Evolutionary conservation across 2,797 vertebrate species (phyloP).

Genomic region (Borostomias antarcticus): DNA sequence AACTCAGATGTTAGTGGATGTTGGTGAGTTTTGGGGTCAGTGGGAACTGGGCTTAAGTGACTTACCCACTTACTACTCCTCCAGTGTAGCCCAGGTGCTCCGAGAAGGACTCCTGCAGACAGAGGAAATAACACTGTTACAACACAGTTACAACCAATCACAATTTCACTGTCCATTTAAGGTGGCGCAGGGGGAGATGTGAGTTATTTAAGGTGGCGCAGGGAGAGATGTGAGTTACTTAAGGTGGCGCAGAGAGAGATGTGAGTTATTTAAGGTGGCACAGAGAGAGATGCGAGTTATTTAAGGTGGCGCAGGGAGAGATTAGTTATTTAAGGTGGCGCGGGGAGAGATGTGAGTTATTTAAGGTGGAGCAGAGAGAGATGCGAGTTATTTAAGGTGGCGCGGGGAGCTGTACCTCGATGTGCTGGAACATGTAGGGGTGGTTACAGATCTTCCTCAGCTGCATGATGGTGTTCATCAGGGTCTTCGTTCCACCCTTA

Average conservation of each 20-base stretch:
- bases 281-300: too few relatives aligned
- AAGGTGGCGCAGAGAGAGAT: too few relatives aligned
- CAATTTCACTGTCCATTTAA: too few relatives aligned
- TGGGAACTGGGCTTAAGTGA: too few relatives aligned
- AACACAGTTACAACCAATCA: neutral
- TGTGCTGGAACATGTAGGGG: slow-evolving; percentile 98
- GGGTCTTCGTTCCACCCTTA: slow-evolving; percentile 95
- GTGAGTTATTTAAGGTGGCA: too few relatives aligned
- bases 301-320: too few relatives aligned
- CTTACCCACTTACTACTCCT: slow-evolving; percentile 91
- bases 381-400: too few relatives aligned
- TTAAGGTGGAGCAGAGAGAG: neutral
- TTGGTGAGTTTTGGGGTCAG: too few relatives aligned
- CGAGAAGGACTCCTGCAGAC: slow-evolving; percentile 91
- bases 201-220: neutral
- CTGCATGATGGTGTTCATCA: slow-evolving; percentile 99
- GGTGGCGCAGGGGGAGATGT: neutral
- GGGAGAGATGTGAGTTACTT: too few relatives aligned
- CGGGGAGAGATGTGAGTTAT: neutral
- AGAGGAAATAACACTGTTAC: neutral
- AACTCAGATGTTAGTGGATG: too few relatives aligned
- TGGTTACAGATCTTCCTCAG: slow-evolving; percentile 98
- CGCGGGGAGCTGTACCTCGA: slow-evolving; percentile 79
- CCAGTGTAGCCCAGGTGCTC: slow-evolving; percentile 93
- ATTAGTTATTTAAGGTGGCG: neutral